A percentile compares a stretch with the other conserved stretches of the same genome.
These are phyloP conservation scores for Chloroceryle amazona DNA, from an alignment of 2,797 vertebrate genomes.

Conservation along the genomic window DNA sequence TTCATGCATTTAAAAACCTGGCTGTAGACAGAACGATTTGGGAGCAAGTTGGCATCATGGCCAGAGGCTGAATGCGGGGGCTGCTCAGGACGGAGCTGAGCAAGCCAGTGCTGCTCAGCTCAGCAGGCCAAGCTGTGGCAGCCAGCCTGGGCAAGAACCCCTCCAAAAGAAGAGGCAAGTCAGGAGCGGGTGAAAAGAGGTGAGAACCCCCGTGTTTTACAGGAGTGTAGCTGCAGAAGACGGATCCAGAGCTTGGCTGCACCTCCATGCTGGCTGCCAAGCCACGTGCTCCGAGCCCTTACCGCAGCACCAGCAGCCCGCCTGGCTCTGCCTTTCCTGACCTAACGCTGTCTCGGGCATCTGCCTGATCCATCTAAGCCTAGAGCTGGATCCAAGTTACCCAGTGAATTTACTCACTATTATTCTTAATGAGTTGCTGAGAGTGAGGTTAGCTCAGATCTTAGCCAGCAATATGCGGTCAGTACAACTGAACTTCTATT, in stretches of 20 bases:
- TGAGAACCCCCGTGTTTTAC: accelerated
- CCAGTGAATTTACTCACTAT: neutral
- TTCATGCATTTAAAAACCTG: neutral
- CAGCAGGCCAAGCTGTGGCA: neutral
- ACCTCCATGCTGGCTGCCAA: accelerated
- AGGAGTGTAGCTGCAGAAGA: neutral
- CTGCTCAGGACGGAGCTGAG: neutral
- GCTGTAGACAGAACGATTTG: neutral
- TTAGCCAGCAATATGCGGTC: neutral
- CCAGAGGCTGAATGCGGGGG: neutral
- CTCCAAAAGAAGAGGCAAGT: too few relatives aligned
- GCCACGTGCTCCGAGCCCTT: accelerated
- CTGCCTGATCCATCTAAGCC: neutral
- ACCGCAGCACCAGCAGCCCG: accelerated
- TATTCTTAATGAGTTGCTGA: neutral
- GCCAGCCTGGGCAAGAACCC: neutral
- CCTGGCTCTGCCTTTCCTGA: neutral
- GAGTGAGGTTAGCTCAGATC: neutral
- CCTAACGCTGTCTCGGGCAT: neutral
- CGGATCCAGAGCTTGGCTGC: neutral
- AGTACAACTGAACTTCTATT: neutral
- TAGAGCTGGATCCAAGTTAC: neutral
- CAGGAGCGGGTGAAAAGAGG: neutral
- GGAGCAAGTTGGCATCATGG: neutral
- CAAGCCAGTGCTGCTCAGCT: neutral